phyloP scores from a whole-genome alignment of 2,113 vertebrate species.

The human (Homo sapiens) region GRCh38 chr9:97651501-97652000 shows the following conservation, averaged over 20 bases:
- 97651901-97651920: background rate
- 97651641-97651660: conserved; percentile 39
- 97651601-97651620: conserved; percentile 6
- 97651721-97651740: conserved; percentile 7
- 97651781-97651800: background rate
- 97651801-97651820: background rate
- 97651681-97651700: background rate
- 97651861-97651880: background rate
- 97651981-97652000: background rate
- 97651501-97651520: background rate
- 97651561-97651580: conserved; percentile 26
- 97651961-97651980: background rate
- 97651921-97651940: background rate
- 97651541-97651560: conserved; percentile 50
- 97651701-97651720: background rate
- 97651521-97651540: conserved; percentile 43
- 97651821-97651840: background rate
- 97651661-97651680: background rate
- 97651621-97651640: conserved; percentile 30
- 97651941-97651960: background rate
- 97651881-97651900: background rate
- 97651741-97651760: background rate
- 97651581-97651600: conserved; percentile 41
- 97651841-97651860: conserved; percentile 24
- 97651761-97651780: background rate